Conservation (phyloP, 2,113 vertebrate genomes). For the Pluvianellus socialis region DNA sequence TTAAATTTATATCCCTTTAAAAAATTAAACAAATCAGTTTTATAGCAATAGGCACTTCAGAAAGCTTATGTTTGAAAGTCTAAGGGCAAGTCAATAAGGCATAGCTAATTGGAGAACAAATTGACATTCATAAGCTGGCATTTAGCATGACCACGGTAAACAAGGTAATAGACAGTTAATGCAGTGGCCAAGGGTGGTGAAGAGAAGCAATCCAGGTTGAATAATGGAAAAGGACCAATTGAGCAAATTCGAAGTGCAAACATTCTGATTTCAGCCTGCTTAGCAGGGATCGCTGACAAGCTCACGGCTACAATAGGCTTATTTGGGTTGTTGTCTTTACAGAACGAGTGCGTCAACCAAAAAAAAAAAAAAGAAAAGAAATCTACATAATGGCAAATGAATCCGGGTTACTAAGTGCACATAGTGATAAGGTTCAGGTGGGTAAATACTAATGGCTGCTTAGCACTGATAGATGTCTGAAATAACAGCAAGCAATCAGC, state of each 20-base stretch:
- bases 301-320: neutral
- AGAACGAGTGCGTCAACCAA: neutral
- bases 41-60: slow-evolving; percentile 75
- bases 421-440: slow-evolving; percentile 34
- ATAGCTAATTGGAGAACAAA: slow-evolving; percentile 81
- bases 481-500: neutral
- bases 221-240: slow-evolving; percentile 71
- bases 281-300: neutral
- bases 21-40: slow-evolving; percentile 79
- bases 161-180: slow-evolving; percentile 74
- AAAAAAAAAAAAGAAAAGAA: neutral
- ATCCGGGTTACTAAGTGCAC: slow-evolving; percentile 28
- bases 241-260: slow-evolving; percentile 69
- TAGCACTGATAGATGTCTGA: neutral
- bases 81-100: slow-evolving; percentile 76
- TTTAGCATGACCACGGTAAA: slow-evolving; percentile 47
- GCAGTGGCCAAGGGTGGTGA: slow-evolving; percentile 25
- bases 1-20: slow-evolving; percentile 77
- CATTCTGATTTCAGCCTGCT: slow-evolving; percentile 54
- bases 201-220: slow-evolving; percentile 46
- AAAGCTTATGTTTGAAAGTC: slow-evolving; percentile 73
- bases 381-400: slow-evolving; percentile 4
- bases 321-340: slow-evolving; percentile 20
- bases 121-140: slow-evolving; percentile 70
- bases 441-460: slow-evolving; percentile 51